These are phyloP conservation scores for Plutella xylostella DNA, from an alignment of 2,888 invertebrate genomes.

Conservation along the genomic window DNA sequence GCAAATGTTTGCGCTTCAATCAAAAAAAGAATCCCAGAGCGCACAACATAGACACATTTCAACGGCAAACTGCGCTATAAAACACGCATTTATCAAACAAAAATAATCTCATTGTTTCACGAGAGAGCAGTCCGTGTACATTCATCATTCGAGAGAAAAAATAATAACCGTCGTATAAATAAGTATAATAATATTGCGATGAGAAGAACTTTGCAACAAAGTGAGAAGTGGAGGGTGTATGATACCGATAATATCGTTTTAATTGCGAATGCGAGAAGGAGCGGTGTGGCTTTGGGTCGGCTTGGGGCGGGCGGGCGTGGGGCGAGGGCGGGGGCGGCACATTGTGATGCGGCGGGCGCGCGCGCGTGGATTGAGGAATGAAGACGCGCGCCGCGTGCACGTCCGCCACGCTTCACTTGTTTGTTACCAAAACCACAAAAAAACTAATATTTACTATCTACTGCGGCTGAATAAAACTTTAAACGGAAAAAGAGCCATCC, in stretches of 20 bases:
- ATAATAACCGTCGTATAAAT: slow-evolving; percentile 1
- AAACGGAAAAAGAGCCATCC: slow-evolving; percentile 46
- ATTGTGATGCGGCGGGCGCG: slow-evolving; percentile 43
- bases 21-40: no score
- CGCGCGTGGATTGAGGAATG: slow-evolving; percentile 35
- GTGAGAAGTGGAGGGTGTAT: slow-evolving; percentile 26
- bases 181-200: background rate
- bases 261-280: slow-evolving; percentile 45
- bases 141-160: slow-evolving; percentile 2
- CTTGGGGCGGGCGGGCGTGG: slow-evolving; percentile 20
- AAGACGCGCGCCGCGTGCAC: slow-evolving; percentile 34
- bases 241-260: slow-evolving; percentile 53
- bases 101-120: background rate
- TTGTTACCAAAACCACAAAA: slow-evolving; percentile 51
- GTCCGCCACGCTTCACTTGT: slow-evolving; percentile 49
- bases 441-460: slow-evolving; percentile 53
- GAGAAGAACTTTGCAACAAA: background rate
- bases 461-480: slow-evolving; percentile 52
- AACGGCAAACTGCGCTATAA: slow-evolving; percentile 4
- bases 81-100: slow-evolving; percentile 1
- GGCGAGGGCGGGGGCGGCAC: slow-evolving; percentile 22
- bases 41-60: background rate
- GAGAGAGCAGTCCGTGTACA: background rate
- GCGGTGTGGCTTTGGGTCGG: slow-evolving; percentile 17
- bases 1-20: no score